Evolutionary conservation across 2,888 invertebrate species (phyloP).

Genomic region (Pachycephus smyrnensis): DNA sequence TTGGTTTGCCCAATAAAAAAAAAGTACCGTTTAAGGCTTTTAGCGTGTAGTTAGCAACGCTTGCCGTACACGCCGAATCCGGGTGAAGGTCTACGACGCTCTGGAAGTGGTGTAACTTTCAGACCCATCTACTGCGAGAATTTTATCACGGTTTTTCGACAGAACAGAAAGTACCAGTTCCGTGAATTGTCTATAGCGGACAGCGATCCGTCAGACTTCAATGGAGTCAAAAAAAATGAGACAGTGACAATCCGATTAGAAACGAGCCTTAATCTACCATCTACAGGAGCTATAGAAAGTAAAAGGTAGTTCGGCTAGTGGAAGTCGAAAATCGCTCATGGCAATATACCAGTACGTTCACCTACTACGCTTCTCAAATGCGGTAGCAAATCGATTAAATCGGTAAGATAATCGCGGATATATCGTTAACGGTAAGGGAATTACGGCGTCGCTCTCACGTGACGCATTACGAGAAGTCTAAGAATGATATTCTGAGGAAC

Average conservation of each 20-base stretch:
- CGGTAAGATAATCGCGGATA: neutral
- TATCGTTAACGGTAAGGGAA: neutral
- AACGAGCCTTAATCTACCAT: neutral
- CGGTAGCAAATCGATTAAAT: neutral
- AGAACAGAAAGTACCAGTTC: neutral
- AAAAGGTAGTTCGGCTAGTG: neutral
- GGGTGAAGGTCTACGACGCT: neutral
- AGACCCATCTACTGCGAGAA: neutral
- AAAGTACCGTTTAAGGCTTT: neutral
- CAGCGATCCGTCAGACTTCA: neutral
- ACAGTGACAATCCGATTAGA: conserved; percentile 7
- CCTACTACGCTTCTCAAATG: neutral
- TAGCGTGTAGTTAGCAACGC: neutral
- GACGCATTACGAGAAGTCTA: neutral
- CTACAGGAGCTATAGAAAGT: neutral
- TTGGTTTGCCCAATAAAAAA: neutral
- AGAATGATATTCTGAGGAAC: neutral
- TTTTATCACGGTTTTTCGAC: neutral
- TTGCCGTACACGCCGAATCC: neutral
- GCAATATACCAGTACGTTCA: neutral
- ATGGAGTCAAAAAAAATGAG: neutral
- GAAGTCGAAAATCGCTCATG: neutral
- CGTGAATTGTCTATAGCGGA: neutral
- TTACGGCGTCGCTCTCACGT: neutral
- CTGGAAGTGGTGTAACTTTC: neutral